Conservation (phyloP, 2,888 invertebrate genomes). For the Polia nebulosa region DNA sequence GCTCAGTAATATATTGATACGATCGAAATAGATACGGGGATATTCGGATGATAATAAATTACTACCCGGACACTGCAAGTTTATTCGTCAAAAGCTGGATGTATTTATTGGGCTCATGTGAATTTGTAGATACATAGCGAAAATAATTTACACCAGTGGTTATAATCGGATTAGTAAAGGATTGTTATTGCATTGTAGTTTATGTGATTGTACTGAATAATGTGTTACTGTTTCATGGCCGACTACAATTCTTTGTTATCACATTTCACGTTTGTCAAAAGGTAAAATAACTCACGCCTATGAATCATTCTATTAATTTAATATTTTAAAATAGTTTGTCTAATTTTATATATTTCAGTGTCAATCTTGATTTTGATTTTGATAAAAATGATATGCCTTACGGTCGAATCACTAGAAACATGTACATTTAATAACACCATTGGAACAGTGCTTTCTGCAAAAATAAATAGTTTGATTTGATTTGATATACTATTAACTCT, state of each 20-base stretch:
- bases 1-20: slow-evolving; percentile 75
- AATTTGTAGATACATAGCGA: slow-evolving; percentile 16
- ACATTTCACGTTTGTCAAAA: background rate
- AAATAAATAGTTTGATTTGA: no score
- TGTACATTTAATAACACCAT: no score
- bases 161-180: slow-evolving; percentile 19
- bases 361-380: no score
- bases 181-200: background rate
- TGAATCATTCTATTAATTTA: no score
- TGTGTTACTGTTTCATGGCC: background rate
- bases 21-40: slow-evolving; percentile 56
- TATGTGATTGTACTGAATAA: background rate
- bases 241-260: background rate
- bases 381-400: no score
- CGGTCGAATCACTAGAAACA: no score
- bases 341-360: no score
- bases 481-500: no score
- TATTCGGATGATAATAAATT: slow-evolving; percentile 61
- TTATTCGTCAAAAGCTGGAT: slow-evolving; percentile 54
- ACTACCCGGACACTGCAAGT: slow-evolving; percentile 48
- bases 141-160: slow-evolving; percentile 31
- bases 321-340: no score
- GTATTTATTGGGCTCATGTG: slow-evolving; percentile 40
- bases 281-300: background rate
- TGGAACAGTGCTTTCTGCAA: no score